Base-by-base conservation (phyloP, 2,797 vertebrate species). In the Dromococcyx pavoninus region DNA sequence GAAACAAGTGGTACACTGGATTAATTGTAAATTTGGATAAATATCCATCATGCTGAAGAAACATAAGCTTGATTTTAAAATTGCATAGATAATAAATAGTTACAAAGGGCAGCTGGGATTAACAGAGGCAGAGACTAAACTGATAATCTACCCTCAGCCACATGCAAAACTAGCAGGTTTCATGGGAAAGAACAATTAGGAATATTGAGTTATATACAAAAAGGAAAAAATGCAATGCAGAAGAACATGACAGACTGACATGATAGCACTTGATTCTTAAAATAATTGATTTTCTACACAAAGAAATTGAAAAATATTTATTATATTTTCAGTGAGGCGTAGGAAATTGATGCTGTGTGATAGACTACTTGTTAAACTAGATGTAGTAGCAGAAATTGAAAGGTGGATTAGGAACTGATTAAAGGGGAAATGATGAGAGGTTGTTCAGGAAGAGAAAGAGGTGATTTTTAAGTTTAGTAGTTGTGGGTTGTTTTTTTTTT, bases 221-320 rank as follows among this genome's bases (percentile, higher is more conserved):
- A 73, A 1, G 24, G 11, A 4, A 9, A 66, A 89, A 89, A 62
- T 28, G 3, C 1, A 83, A 35, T 32, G 7, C 13, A 58, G 27
- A 85, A 62, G 41, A 84, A 72, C 1, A 18, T 43, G 33, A 51
- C 23, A 56, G 21, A 39, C 8, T 46, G 46, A 83, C 50, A 77
- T 23, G 35, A 78, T 35, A 80, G 30, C 5, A 57, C 82, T 72
- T 39, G 7, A 57, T 88, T 88, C 53, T 73, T 81, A 89, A 90
- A 83, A 41, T 67, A 80, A 88, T 77, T 88, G 3, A 72, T 92
- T 96, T 94, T 88, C 76, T 72, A 39, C 54, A 69, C 24, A 83
- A 89, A 92, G 13, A 79, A 60, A 83, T 56, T 65, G 39, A 48
- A 91, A 87, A 89, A 48, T 69, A 41, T 33, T n/a, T 87, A 69